Evolutionary conservation across 2,888 invertebrate genomes (phyloP).

Genomic region (Lasioglossum vierecki): DNA sequence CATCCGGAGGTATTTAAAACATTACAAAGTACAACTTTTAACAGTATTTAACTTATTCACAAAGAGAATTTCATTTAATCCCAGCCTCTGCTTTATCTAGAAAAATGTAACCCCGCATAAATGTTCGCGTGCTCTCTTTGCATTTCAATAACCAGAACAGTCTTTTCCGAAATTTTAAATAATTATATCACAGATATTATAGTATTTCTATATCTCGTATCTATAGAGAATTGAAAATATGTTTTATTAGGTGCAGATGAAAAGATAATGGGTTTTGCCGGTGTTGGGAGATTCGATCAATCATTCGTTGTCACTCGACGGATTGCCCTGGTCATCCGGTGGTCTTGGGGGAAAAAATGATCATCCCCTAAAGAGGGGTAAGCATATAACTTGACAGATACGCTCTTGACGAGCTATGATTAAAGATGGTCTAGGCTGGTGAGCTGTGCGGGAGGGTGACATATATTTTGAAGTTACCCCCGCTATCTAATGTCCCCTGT

Average conservation of each 20-base stretch:
- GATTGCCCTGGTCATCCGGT: conserved; percentile 40
- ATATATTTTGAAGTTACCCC: conserved; percentile 53
- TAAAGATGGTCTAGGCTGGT: conserved; percentile 51
- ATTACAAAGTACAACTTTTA: too few relatives aligned
- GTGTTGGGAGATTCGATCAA: conserved; percentile 20
- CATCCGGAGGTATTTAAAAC: too few relatives aligned
- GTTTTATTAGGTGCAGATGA: conserved; percentile 18
- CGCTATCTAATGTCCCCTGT: conserved; percentile 42
- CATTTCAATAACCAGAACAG: too few relatives aligned
- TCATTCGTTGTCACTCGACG: conserved; percentile 29
- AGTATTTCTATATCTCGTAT: neutral
- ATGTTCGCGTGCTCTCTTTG: too few relatives aligned
- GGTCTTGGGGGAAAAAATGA: conserved; percentile 42
- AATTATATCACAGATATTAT: too few relatives aligned
- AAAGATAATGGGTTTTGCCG: conserved; percentile 25
- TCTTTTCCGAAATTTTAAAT: too few relatives aligned
- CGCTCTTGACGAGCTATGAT: conserved; percentile 51
- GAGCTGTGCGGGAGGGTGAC: conserved; percentile 49
- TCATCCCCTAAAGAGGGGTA: conserved; percentile 29
- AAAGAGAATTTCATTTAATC: too few relatives aligned
- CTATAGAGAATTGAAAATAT: neutral
- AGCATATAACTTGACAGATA: conserved; percentile 51
- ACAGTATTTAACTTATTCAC: too few relatives aligned
- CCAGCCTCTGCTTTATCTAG: too few relatives aligned
- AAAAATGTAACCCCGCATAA: too few relatives aligned